Evolutionary conservation across 2,888 invertebrate genomes (phyloP), one percentile per base, ranked within the genome.

Genomic region (Lasioglossum leucozonium): DNA sequence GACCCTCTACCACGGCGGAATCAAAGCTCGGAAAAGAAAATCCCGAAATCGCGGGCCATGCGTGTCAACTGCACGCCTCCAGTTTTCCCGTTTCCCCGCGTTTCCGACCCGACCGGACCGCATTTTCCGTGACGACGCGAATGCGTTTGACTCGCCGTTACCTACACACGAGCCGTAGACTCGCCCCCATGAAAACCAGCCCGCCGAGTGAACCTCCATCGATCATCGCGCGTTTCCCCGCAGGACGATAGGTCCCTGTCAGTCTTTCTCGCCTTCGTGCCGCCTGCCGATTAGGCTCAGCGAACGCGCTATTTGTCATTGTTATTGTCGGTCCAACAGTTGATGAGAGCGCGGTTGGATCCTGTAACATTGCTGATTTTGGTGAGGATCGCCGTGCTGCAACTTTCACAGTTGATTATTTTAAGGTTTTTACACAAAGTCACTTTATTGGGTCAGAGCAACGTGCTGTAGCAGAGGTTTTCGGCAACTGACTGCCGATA

Each of bases 11-110:
- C 62, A n/a, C 69, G 37, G 26, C 55, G 80, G 73, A 88, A 87
- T 91, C 91, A 84, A 91, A 90, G 84, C 85, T 58, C 44, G 84
- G 79, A 73, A 82, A 81, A 80, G 88, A 86, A 89, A 88, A 90
- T 88, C 55, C n/a, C 81, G 86, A 84, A 87, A 84, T 86, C 84
- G 86, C 82, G 80, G 76, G 82, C 79, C 69, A 55, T 47, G 80
- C 73, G 85, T 88, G 88, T 89, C 88, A 88, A 88, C 88, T 85
- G 87, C 88, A 89, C 82, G 77, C 69, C 37, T 81, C 84, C 77
- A 82, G 76, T 83, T 86, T 88, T 86, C 62, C 6, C 30, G 51
- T 51, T 51, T 22, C 16, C 6, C 51, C 16, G 22, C 22, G 58
- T 30, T 26, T 62, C 62, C 30, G 30, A 5, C 81, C 22, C 37